phyloP scores from a whole-genome alignment of 2,113 vertebrate genomes.

The Oreochromis aureus region DNA sequence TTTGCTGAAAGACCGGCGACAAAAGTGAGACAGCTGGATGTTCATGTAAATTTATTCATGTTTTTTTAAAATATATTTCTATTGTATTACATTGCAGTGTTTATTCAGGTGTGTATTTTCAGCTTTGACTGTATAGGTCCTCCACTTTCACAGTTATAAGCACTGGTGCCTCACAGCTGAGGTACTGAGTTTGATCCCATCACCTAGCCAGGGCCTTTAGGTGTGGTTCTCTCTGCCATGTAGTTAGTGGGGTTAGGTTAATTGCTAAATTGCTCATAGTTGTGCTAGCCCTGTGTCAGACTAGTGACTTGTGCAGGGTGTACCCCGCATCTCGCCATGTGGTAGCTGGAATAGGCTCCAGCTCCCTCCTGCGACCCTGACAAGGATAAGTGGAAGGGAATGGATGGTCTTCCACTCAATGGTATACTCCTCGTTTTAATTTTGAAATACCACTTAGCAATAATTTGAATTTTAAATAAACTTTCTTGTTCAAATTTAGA shows the following conservation, averaged over 20 bases:
- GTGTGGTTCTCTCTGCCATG: not conserved
- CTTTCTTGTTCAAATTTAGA: not conserved
- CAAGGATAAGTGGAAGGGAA: not conserved
- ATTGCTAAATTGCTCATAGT: not conserved
- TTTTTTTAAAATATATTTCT: not conserved
- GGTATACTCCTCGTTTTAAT: not conserved
- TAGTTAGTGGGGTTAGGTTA: not conserved
- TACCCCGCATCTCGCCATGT: not conserved
- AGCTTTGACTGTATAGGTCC: not conserved
- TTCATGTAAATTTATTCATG: not conserved
- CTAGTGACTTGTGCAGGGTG: not conserved
- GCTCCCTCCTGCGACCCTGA: not conserved
- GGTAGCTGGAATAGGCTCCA: not conserved
- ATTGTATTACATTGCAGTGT: not conserved
- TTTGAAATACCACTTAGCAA: not conserved
- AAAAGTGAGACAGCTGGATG: not conserved
- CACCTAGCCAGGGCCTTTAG: not conserved
- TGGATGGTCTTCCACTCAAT: not conserved
- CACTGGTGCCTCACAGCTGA: not conserved
- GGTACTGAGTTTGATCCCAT: not conserved
- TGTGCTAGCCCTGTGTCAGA: not conserved
- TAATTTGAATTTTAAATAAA: not conserved
- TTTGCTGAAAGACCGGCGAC: not conserved
- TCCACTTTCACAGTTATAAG: not conserved
- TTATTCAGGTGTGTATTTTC: not conserved